These are phyloP conservation scores for Melanotaenia trifasciata DNA, from an alignment of 2,797 vertebrate genomes.

Conservation along the genomic window DNA sequence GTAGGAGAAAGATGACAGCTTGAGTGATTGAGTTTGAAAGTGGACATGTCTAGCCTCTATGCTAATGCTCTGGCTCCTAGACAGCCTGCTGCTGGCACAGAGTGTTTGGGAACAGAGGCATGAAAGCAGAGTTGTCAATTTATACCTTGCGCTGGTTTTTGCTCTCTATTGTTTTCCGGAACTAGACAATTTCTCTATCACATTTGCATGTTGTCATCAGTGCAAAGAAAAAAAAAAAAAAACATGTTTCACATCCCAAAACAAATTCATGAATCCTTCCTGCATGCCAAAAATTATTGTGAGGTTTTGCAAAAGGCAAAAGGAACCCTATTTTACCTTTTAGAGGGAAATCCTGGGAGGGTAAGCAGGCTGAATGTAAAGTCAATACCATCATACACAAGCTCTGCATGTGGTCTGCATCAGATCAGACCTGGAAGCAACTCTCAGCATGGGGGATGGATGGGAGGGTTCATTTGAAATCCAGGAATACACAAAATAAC, in stretches of 20 bases:
- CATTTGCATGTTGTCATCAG: slow-evolving; percentile 33
- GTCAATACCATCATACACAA: slow-evolving; percentile 77
- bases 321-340: slow-evolving; percentile 59
- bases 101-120: slow-evolving; percentile 38
- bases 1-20: slow-evolving; percentile 69
- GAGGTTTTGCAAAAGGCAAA: slow-evolving; percentile 46
- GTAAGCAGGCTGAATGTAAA: slow-evolving; percentile 78
- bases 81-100: slow-evolving; percentile 68
- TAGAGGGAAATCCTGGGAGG: slow-evolving; percentile 73
- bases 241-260: slow-evolving; percentile 32
- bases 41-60: slow-evolving; percentile 83
- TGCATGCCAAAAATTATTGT: slow-evolving; percentile 37
- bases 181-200: slow-evolving; percentile 17
- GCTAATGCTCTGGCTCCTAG: slow-evolving; percentile 81
- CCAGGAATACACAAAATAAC: slow-evolving; percentile 60
- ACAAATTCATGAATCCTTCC: slow-evolving; percentile 37
- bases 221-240: background rate
- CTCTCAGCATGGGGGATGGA: slow-evolving; percentile 55
- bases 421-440: slow-evolving; percentile 67
- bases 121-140: slow-evolving; percentile 35
- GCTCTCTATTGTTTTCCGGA: slow-evolving; percentile 17
- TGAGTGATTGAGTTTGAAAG: slow-evolving; percentile 73
- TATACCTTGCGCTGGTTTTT: slow-evolving; percentile 13
- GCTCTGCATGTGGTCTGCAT: slow-evolving; percentile 77
- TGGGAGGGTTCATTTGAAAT: slow-evolving; percentile 60